Conservation (phyloP, 2,797 vertebrate species). For the Poecilia wingei region DNA sequence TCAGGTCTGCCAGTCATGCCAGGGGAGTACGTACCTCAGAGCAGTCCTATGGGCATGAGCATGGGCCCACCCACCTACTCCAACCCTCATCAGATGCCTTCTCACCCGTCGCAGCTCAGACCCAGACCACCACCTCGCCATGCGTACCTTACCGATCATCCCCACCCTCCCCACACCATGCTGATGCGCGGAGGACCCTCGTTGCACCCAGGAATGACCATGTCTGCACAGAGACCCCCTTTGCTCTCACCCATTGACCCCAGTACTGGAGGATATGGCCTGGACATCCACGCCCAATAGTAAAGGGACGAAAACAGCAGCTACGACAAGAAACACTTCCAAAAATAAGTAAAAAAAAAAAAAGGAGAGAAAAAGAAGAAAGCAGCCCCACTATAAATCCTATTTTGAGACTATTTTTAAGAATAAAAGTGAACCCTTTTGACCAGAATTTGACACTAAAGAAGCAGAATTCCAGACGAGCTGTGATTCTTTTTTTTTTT, state of each 20-base stretch:
- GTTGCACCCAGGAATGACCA: constrained; percentile 91
- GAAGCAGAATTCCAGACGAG: constrained; percentile 94
- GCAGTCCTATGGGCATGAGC: constrained; percentile 98
- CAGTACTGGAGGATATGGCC: constrained; percentile 90
- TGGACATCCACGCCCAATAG: constrained; percentile 94
- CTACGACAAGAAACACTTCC: constrained; percentile 64
- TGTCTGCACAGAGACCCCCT: constrained; percentile 93
- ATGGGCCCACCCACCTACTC: constrained; percentile 93
- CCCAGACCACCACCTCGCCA: constrained; percentile 91
- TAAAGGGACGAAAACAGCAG: constrained; percentile 85
- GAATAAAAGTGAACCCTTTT: constrained; percentile 84
- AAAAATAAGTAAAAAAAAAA: constrained; percentile 9
- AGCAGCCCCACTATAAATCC: constrained; percentile 72
- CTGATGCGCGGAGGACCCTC: constrained; percentile 96
- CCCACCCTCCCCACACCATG: constrained; percentile 90
- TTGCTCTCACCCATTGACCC: constrained; percentile 90
- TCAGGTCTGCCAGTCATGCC: constrained; percentile 96
- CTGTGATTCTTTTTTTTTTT: constrained; percentile 92
- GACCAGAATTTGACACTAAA: constrained; percentile 95
- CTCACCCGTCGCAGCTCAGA: constrained; percentile 89
- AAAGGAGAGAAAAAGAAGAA: constrained; percentile 54
- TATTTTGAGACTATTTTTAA: constrained; percentile 95
- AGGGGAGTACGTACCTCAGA: constrained; percentile 97
- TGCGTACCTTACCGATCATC: constrained; percentile 87
- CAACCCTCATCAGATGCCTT: constrained; percentile 91